phyloP scores from a whole-genome alignment of 2,888 invertebrate species.

The Corythucha ciliata region DNA sequence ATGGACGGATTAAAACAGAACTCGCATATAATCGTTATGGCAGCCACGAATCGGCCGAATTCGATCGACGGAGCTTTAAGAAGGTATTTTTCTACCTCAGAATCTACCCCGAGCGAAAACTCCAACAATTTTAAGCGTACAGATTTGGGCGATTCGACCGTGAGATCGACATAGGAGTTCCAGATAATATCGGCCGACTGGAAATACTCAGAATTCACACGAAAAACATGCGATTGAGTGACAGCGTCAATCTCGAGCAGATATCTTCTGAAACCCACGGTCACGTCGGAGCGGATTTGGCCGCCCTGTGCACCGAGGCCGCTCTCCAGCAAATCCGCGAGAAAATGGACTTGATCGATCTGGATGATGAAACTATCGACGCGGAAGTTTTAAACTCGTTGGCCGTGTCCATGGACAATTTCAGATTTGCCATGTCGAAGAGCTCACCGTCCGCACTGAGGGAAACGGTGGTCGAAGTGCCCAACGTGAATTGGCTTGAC shows the following conservation, averaged over 20 bases:
- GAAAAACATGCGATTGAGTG: constrained; percentile 97
- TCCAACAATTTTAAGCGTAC: constrained; percentile 52
- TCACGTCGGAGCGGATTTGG: constrained; percentile 97
- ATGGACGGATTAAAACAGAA: constrained; percentile 99
- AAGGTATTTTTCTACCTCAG: constrained; percentile 44
- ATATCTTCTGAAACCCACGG: constrained; percentile 97
- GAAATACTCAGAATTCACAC: constrained; percentile 98
- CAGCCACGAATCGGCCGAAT: constrained; percentile 97
- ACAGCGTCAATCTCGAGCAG: constrained; percentile 96
- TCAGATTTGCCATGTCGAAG: constrained; percentile 96
- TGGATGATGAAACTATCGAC: constrained; percentile 98
- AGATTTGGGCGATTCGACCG: constrained; percentile 95
- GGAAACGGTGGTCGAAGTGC: constrained; percentile 98
- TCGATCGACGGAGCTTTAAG: constrained; percentile 95
- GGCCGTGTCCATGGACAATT: constrained; percentile 97
- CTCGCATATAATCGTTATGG: constrained; percentile 98
- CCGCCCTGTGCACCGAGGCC: constrained; percentile 96
- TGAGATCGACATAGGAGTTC: constrained; percentile 98
- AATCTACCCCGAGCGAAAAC: constrained; percentile 45
- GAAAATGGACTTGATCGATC: constrained; percentile 98
- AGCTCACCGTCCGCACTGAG: constrained; percentile 96
- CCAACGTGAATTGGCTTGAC: constrained; percentile 93
- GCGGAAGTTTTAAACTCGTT: constrained; percentile 93
- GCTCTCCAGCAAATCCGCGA: constrained; percentile 98
- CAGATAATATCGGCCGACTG: constrained; percentile 92